These are phyloP conservation scores for Actinernus sp. DNA, from an alignment of 92 coral and sea anemone species.

Conservation along the genomic window DNA sequence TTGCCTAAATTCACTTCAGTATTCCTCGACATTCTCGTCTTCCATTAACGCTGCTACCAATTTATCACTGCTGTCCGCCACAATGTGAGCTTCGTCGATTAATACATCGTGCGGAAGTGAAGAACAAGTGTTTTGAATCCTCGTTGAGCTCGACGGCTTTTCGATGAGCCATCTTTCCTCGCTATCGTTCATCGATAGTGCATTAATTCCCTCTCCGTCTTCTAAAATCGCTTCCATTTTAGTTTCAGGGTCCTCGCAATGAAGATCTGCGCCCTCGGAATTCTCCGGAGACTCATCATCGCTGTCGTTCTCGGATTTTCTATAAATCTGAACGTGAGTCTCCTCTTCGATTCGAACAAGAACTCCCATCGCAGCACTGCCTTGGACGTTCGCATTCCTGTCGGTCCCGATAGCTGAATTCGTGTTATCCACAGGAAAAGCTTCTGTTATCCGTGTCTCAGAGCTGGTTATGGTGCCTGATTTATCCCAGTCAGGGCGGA, in stretches of 20 bases:
- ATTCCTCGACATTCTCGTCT: too few relatives aligned
- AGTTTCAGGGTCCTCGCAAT: not conserved
- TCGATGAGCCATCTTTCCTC: too few relatives aligned
- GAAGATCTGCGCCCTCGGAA: not conserved
- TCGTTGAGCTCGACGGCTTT: too few relatives aligned
- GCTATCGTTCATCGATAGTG: not conserved
- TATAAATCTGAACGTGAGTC: constrained; percentile 12
- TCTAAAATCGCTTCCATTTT: not conserved
- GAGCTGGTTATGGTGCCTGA: constrained; percentile 72
- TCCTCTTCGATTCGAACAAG: constrained; percentile 46
- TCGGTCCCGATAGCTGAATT: not conserved
- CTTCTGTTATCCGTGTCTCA: constrained; percentile 64
- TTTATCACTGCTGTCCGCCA: too few relatives aligned
- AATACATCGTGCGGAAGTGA: too few relatives aligned
- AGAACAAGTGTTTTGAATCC: too few relatives aligned
- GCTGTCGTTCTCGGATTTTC: constrained; percentile 3
- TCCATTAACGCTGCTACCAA: too few relatives aligned
- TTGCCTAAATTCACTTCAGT: too few relatives aligned
- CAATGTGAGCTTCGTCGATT: too few relatives aligned
- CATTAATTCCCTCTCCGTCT: not conserved
- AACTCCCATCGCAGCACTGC: constrained; percentile 1
- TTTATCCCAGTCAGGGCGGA: constrained; percentile 57
- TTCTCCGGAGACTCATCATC: not conserved
- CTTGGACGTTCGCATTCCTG: constrained; percentile 1
- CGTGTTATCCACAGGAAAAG: constrained; percentile 11